Evolutionary conservation across 2,113 vertebrate genomes (phyloP), one percentile per base, ranked within the genome.

Genomic region (Alethe castanea): DNA sequence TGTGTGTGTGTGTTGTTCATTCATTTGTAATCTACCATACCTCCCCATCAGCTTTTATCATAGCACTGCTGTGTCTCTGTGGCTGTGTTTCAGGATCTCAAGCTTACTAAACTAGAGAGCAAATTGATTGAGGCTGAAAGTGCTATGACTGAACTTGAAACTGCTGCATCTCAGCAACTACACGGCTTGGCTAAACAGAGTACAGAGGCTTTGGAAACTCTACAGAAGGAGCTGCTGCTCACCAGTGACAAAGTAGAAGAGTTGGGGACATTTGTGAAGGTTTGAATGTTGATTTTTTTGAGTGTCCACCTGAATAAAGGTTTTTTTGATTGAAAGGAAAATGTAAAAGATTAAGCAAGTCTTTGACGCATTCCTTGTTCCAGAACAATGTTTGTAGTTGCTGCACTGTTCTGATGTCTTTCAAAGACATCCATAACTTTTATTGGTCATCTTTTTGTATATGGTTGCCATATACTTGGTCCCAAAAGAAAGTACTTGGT

Each of bases 191-290:
- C 98, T 85, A 95, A 98, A 93, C 98, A 99, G 95, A 99, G 98
- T 92, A 97, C 97, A 48, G 97, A 98, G 77, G 97, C 98, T 52
- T 97, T 99, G 85, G 98, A 98, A 88, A 91, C 69, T 18, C 79
- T 99, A 42, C 98, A 99, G 96, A 98, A 97, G 90, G 98, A 98
- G 74, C 78, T 99, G 48, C 72, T 96, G 25, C 91, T 98, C 44
- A 96, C 98, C 67, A 98, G 71, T 96, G 96, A 97, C 26, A 98
- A 98, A 96, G 96, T 98, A 81, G 98, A 99, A 64, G 98, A 99
- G 69, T 98, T 99, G 82, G 95, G 97, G 74, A 65, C 92, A 38
- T 99, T 99, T 97, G 98, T 99, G 69, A 98, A 99, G 98, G 99
- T 97, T 94, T 72, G 92, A 64, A 60, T 88, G 84, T 88, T 81